Conservation (phyloP, 2,113 vertebrate species). For the Typhlomys cinereus region DNA sequence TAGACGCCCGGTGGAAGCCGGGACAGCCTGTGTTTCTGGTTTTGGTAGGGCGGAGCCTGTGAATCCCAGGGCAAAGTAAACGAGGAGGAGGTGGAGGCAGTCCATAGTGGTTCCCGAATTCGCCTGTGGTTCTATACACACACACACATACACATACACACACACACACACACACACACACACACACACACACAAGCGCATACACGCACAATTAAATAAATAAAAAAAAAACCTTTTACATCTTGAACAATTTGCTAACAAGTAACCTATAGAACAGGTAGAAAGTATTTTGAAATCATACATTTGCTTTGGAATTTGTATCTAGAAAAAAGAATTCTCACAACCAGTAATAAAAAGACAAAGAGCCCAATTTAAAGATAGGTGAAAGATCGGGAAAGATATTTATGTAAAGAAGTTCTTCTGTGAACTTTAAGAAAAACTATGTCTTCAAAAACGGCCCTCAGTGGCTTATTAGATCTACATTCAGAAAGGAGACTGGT, state of each 20-base stretch:
- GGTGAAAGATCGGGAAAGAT: neutral
- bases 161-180: neutral
- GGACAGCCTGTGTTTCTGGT: too few relatives aligned
- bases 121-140: too few relatives aligned
- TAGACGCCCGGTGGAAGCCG: too few relatives aligned
- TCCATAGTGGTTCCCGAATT: too few relatives aligned
- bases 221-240: neutral
- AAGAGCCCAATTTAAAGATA: conserved; percentile 10
- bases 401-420: neutral
- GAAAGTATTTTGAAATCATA: conserved; percentile 32
- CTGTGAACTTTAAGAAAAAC: neutral
- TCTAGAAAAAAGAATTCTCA: neutral
- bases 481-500: neutral
- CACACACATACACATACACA: neutral
- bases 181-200: too few relatives aligned
- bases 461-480: neutral
- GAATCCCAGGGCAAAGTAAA: too few relatives aligned
- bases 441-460: neutral
- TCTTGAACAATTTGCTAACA: conserved; percentile 14
- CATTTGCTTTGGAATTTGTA: neutral
- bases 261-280: neutral
- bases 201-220: too few relatives aligned
- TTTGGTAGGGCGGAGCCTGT: too few relatives aligned
- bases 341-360: neutral
- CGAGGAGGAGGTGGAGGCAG: too few relatives aligned